Conservation (phyloP, 1,140 invertebrate genomes). For the Coptotermes formosanus region DNA sequence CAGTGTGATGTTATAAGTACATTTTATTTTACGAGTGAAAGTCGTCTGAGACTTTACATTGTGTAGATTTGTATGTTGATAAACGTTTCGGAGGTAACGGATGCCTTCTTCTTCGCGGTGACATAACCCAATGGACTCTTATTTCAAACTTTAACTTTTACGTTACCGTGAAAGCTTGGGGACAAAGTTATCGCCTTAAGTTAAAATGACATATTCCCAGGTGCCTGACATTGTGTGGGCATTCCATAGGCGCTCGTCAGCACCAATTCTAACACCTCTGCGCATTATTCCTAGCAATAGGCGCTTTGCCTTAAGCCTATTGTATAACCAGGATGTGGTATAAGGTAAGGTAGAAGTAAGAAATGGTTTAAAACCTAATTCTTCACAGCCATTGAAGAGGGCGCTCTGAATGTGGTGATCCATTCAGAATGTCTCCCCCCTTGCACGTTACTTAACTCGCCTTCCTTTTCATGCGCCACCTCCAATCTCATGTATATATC, state of each 20-base stretch:
- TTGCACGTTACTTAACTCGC: background rate
- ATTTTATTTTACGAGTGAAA: too few relatives aligned
- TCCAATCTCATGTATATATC: constrained; percentile 9
- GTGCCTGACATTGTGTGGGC: background rate
- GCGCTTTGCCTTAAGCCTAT: background rate
- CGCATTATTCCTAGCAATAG: background rate
- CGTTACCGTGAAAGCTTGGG: too few relatives aligned
- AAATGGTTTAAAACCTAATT: background rate
- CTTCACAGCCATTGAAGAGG: constrained; percentile 4
- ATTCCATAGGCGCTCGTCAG: background rate
- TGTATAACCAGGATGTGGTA: constrained; percentile 2
- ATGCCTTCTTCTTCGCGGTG: too few relatives aligned
- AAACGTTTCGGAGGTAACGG: too few relatives aligned
- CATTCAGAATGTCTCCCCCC: background rate
- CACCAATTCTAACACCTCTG: background rate
- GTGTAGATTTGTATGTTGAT: too few relatives aligned
- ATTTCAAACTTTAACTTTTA: too few relatives aligned
- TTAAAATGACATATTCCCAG: too few relatives aligned
- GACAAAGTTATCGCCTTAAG: too few relatives aligned
- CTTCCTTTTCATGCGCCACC: background rate
- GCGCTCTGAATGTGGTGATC: background rate
- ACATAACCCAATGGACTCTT: too few relatives aligned
- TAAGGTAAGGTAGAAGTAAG: background rate
- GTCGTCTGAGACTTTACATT: too few relatives aligned
- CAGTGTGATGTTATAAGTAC: too few relatives aligned